These are phyloP conservation scores for Microcebus griseorufus DNA, from an alignment of 2,113 vertebrate genomes.

Conservation along the genomic window DNA sequence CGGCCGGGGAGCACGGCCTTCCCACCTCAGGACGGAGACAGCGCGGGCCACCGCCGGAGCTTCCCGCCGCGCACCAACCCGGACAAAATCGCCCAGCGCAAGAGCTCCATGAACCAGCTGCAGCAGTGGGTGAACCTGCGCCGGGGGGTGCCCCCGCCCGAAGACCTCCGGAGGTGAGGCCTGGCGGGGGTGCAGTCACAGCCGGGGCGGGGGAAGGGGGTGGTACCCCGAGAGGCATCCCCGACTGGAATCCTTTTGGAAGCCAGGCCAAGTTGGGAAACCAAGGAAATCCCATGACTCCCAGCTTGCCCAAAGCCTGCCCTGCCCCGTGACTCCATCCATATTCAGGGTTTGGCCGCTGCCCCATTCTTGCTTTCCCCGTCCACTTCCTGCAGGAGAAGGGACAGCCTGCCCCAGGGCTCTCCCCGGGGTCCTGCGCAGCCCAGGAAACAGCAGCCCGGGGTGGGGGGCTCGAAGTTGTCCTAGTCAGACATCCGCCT, in stretches of 20 bases:
- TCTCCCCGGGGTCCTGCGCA: fast-evolving
- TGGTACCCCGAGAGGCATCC: fast-evolving
- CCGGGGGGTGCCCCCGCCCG: constrained; percentile 83
- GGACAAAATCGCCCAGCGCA: constrained; percentile 94
- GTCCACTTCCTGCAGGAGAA: not conserved
- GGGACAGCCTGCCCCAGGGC: not conserved
- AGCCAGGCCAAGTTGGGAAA: not conserved
- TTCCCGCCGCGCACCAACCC: constrained; percentile 88
- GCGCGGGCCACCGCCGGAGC: constrained; percentile 83
- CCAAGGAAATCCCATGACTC: not conserved
- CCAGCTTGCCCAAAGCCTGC: not conserved
- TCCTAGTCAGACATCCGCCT: not conserved
- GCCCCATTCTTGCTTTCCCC: not conserved
- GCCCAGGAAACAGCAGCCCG: not conserved
- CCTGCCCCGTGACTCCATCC: not conserved
- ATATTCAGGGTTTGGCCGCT: not conserved
- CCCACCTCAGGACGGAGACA: constrained; percentile 82
- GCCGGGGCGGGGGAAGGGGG: fast-evolving
- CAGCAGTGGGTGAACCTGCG: constrained; percentile 98
- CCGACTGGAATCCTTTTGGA: not conserved
- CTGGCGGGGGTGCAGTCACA: fast-evolving
- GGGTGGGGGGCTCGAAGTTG: not conserved
- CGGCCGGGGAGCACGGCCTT: constrained; percentile 81
- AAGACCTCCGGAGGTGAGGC: constrained; percentile 93
- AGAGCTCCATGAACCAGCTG: constrained; percentile 96